Evolutionary conservation across 2,888 invertebrate genomes (phyloP), one percentile per base, ranked within the genome.

Genomic region (Neocrepidodera transversa): DNA sequence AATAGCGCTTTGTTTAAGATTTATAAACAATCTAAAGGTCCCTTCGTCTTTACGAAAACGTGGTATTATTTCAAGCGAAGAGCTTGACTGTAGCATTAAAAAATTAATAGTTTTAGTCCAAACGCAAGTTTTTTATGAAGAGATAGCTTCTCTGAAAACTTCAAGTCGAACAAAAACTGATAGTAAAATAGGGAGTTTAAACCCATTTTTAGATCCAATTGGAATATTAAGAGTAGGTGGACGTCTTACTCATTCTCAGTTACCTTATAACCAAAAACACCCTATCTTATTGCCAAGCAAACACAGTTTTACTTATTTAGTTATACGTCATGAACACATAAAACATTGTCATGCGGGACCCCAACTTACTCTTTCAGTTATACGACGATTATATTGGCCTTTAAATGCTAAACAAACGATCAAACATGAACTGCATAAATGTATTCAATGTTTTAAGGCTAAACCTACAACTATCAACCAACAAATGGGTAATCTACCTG

Each of bases 401-500:
- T 8, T 63, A 18, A 26, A 40, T 14, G 66, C 62, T 23, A 35
- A 53, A 18, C 43, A 47, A 13, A 3, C 47, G n/a, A 55, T 57
- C 3, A 55, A 51, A 14, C 14, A 32, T n/a, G 42, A 53, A 13
- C 28, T 63, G 2, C 13, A 48, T 8, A 50, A 62, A 30, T 67
- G 66, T 36, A 50, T 65, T 2, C 30, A 1, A 7, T 69, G 68
- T 54, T 62, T 58, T 49, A 48, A 53, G 20, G 47, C 38, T 5
- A 64, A 68, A 10, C 61, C 69, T n/a, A n/a, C 8, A 14, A 8
- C 26, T 18, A 26, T 52, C 4, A 14, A 54, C 1, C 65, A 67
- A 30, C 5, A 66, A 6, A 74, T 73, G 73, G 72, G 68, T n/a
- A 50, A 69, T 38, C 59, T 74, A 40, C 73, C 74, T 2, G 32